A percentile compares a stretch with the other conserved stretches of the same genome.
These are phyloP conservation scores for Corapipo altera DNA, from an alignment of 2,113 vertebrate genomes.

Conservation along the genomic window DNA sequence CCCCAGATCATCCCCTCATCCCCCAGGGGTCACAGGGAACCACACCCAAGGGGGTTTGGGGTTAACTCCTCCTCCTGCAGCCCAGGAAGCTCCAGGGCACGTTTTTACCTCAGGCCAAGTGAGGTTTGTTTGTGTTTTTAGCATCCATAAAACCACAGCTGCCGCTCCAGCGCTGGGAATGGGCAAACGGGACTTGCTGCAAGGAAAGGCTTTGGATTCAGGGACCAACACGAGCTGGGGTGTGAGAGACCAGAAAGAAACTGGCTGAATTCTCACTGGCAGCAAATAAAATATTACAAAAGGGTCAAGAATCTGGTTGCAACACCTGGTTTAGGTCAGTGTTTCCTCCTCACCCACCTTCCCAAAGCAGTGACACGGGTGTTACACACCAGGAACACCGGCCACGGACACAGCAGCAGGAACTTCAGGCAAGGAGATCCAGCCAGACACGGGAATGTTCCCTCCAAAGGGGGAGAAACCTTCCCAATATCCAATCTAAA, in stretches of 20 bases:
- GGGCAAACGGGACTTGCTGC: background rate
- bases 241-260: background rate
- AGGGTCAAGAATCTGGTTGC: background rate
- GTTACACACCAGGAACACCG: fast-evolving
- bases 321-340: background rate
- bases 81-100: background rate
- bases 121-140: background rate
- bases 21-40: fast-evolving
- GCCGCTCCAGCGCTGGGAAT: fast-evolving
- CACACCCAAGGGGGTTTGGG: fast-evolving
- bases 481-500: background rate
- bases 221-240: background rate
- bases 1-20: background rate
- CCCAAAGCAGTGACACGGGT: background rate
- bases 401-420: background rate
- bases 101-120: fast-evolving
- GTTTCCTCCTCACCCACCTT: background rate
- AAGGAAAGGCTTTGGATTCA: fast-evolving
- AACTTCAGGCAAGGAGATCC: background rate
- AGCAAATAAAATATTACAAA: background rate
- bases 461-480: background rate
- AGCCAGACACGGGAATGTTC: background rate
- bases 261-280: background rate
- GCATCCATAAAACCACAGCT: background rate
- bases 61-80: background rate